These are phyloP conservation scores for Spizaetus ornatus DNA, from an alignment of 2,113 vertebrate species.

Conservation along the genomic window DNA sequence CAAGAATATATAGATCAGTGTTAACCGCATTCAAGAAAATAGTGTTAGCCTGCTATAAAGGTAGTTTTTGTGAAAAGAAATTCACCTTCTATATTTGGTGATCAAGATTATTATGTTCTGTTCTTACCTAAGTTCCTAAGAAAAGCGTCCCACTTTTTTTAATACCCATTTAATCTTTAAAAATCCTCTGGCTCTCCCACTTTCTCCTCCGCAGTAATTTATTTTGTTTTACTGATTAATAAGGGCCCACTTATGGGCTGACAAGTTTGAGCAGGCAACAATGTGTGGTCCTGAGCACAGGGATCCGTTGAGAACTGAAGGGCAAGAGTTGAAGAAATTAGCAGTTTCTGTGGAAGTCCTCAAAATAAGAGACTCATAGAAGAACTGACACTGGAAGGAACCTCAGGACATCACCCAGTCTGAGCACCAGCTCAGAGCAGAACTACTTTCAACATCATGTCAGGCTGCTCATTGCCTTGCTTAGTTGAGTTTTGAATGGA, in stretches of 20 bases:
- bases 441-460: neutral
- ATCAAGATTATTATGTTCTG: neutral
- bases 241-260: neutral
- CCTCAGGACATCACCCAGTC: rapidly evolving
- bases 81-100: neutral
- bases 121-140: neutral
- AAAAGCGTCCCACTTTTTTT: neutral
- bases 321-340: neutral
- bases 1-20: neutral
- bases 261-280: neutral
- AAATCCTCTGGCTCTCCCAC: neutral
- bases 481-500: neutral
- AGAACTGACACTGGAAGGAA: neutral
- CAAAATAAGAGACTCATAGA: neutral
- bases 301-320: neutral
- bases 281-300: neutral
- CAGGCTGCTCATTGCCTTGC: neutral
- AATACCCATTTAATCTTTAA: neutral
- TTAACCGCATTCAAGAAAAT: neutral
- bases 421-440: neutral
- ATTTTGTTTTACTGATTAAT: neutral
- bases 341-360: neutral
- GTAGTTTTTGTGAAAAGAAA: neutral
- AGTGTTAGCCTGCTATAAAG: neutral
- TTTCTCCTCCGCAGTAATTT: neutral